Percentiles rank a stretch among this genome's conserved stretches.
phyloP scores from a whole-genome alignment of 2,888 invertebrate species.

The Podotricha telesiphe region DNA sequence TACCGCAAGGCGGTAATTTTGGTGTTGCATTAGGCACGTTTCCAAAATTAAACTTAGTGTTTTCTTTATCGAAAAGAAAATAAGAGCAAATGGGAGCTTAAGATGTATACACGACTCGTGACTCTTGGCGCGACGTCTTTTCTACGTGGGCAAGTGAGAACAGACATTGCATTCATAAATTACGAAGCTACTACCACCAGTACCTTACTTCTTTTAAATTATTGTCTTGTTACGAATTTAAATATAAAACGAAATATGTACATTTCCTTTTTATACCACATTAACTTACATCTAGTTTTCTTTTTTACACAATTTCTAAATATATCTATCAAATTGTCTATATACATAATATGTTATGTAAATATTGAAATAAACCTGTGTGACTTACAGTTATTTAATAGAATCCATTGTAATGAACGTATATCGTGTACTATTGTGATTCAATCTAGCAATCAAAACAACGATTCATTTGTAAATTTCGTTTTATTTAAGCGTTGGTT shows the following conservation, averaged over 20 bases:
- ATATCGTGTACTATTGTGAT: neutral
- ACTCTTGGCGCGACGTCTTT: conserved; percentile 5
- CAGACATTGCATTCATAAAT: neutral
- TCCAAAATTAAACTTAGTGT: conserved; percentile 44
- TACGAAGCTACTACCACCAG: neutral
- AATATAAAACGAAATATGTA: neutral
- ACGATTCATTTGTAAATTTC: conserved; percentile 15
- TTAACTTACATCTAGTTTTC: too few species aligned
- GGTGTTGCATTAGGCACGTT: conserved; percentile 42
- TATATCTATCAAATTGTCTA: too few species aligned
- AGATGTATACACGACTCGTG: conserved; percentile 17
- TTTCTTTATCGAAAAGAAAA: conserved; percentile 27
- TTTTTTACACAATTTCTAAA: too few species aligned
- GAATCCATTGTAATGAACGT: neutral
- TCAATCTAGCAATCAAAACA: conserved; percentile 1
- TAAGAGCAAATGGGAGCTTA: conserved; percentile 19
- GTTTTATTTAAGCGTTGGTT: conserved; percentile 25
- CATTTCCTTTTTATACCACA: too few species aligned
- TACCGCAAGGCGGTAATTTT: conserved; percentile 38
- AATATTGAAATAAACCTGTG: too few species aligned
- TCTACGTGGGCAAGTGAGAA: neutral
- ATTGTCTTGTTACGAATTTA: neutral
- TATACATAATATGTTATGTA: too few species aligned
- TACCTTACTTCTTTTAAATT: neutral
- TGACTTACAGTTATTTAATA: neutral